These are phyloP conservation scores for Tupaia chinensis DNA, from an alignment of 2,113 vertebrate species.

Conservation along the genomic window DNA sequence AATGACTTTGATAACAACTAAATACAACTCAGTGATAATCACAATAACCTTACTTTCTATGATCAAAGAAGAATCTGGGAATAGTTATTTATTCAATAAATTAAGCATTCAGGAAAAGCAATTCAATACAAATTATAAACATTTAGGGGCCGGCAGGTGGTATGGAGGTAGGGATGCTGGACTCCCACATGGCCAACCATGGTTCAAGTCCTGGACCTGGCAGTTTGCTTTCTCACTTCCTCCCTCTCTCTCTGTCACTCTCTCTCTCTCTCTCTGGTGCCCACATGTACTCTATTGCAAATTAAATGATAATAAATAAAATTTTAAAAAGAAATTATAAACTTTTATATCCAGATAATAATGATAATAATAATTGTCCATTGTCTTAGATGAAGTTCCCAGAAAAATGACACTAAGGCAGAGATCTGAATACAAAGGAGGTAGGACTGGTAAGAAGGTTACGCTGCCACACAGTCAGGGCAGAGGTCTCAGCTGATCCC, in stretches of 20 bases:
- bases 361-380: background rate
- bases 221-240: too few species aligned
- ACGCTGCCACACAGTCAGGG: background rate
- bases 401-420: background rate
- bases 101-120: background rate
- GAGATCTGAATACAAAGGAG: background rate
- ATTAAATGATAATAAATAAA: too few species aligned
- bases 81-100: background rate
- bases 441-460: background rate
- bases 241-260: too few species aligned
- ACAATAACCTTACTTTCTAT: background rate
- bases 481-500: rapidly evolving
- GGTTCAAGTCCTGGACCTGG: too few species aligned
- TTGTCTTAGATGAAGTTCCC: background rate
- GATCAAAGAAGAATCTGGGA: background rate
- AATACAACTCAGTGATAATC: background rate
- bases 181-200: too few species aligned
- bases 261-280: too few species aligned
- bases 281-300: too few species aligned
- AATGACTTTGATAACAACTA: background rate
- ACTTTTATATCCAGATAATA: background rate
- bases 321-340: background rate
- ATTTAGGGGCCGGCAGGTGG: too few species aligned
- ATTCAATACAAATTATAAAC: background rate
- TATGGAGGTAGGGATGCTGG: too few species aligned